These are phyloP conservation scores for Schizopygopsis malacanthus DNA, from an alignment of 2,797 vertebrate genomes.

Conservation along the genomic window DNA sequence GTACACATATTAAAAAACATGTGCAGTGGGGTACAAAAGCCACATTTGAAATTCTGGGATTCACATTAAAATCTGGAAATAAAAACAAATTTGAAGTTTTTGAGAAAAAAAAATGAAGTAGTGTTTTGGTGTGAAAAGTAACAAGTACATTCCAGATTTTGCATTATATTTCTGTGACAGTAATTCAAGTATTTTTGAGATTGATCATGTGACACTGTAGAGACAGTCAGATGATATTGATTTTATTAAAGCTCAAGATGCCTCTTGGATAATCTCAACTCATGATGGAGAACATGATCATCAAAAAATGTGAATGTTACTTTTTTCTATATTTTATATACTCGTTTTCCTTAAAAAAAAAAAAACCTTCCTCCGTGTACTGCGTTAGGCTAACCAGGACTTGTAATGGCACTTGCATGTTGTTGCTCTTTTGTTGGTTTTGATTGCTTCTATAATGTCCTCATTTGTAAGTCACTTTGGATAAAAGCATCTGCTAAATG, in stretches of 20 bases:
- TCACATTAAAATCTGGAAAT: background rate
- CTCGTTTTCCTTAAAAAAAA: too few species aligned
- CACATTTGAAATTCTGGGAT: background rate
- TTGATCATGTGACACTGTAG: background rate
- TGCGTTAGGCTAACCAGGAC: too few species aligned
- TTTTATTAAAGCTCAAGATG: background rate
- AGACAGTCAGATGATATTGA: background rate
- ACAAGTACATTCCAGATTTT: background rate
- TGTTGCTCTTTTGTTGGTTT: too few species aligned
- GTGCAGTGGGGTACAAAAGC: background rate
- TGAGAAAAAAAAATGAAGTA: background rate
- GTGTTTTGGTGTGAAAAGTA: background rate
- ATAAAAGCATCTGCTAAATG: too few species aligned
- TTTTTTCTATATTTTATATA: too few species aligned
- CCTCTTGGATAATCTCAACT: background rate
- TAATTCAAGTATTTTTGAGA: background rate
- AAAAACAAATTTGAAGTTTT: background rate
- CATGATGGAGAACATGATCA: background rate
- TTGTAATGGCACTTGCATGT: too few species aligned
- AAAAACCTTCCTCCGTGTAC: too few species aligned
- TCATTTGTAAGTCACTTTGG: too few species aligned
- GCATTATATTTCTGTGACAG: background rate
- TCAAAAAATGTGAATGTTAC: background rate
- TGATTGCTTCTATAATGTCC: too few species aligned
- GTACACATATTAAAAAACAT: slow-evolving; percentile 1